Evolutionary conservation across 2,113 vertebrate genomes (phyloP).

Genomic region (Hydrolagus affinis): DNA sequence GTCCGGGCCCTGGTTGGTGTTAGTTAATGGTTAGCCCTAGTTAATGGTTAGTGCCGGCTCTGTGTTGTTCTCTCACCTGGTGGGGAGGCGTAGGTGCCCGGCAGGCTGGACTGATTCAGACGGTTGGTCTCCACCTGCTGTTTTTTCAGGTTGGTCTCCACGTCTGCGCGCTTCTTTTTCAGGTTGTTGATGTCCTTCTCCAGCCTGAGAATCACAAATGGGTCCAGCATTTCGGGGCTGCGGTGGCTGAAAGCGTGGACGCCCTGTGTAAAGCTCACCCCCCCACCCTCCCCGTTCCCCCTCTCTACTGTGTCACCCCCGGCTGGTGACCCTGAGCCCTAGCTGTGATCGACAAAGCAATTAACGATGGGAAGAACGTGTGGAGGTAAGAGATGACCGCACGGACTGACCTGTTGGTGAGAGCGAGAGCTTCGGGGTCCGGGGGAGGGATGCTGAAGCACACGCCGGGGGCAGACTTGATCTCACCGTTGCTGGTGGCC

Average conservation of each 20-base stretch:
- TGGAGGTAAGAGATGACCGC: not conserved
- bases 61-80: not conserved
- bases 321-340: not conserved
- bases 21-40: conserved; percentile 38
- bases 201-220: conserved; percentile 52
- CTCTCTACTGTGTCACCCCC: not conserved
- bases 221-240: too few species aligned
- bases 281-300: too few species aligned
- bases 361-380: not conserved
- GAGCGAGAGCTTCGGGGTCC: conserved; percentile 65
- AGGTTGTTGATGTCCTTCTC: conserved; percentile 63
- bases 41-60: not conserved
- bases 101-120: not conserved
- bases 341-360: not conserved
- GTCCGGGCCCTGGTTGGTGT: conserved; percentile 30
- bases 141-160: conserved; percentile 56
- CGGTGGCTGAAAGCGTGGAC: not conserved
- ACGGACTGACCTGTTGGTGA: conserved; percentile 62
- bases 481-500: conserved; percentile 49
- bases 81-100: not conserved
- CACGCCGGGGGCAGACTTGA: conserved; percentile 66
- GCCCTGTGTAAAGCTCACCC: not conserved
- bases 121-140: not conserved
- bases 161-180: conserved; percentile 64
- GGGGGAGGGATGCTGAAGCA: conserved; percentile 82